phyloP scores from a whole-genome alignment of 2,113 vertebrate species.

The Chrysemys picta region DNA sequence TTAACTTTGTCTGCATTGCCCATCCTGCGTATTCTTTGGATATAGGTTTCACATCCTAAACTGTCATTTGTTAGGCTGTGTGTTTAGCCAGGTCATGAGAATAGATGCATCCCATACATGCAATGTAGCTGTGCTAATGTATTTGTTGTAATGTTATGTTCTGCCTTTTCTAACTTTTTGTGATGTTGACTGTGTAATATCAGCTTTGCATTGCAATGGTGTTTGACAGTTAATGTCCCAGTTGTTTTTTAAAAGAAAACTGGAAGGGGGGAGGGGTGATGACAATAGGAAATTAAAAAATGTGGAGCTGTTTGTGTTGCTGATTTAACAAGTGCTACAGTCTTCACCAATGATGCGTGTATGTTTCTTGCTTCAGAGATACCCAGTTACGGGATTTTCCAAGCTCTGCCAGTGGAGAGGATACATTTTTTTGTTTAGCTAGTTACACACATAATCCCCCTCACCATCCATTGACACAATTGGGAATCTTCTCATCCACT shows the following conservation, averaged over 20 bases:
- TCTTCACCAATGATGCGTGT: slow-evolving; percentile 46
- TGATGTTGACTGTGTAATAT: neutral
- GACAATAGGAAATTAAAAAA: slow-evolving; percentile 12
- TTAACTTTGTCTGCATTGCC: neutral
- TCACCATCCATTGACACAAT: neutral
- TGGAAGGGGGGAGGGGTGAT: neutral
- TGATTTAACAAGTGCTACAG: neutral
- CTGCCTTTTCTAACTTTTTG: neutral
- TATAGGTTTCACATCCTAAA: neutral
- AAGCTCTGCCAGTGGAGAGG: neutral
- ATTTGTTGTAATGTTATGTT: neutral
- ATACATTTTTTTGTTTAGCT: neutral
- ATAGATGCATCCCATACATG: neutral
- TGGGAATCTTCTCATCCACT: neutral
- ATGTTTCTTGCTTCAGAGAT: slow-evolving; percentile 46
- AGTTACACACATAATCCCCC: neutral
- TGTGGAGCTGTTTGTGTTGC: slow-evolving; percentile 23
- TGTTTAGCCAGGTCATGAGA: neutral
- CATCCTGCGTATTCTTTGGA: neutral
- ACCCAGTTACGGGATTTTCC: neutral
- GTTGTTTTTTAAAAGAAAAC: neutral
- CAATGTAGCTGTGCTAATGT: neutral
- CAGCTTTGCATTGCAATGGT: neutral
- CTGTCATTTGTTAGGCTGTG: neutral
- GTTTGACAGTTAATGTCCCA: neutral